Evolutionary conservation across 1,140 invertebrate species (phyloP).

Genomic region (Lethocerus indicus): DNA sequence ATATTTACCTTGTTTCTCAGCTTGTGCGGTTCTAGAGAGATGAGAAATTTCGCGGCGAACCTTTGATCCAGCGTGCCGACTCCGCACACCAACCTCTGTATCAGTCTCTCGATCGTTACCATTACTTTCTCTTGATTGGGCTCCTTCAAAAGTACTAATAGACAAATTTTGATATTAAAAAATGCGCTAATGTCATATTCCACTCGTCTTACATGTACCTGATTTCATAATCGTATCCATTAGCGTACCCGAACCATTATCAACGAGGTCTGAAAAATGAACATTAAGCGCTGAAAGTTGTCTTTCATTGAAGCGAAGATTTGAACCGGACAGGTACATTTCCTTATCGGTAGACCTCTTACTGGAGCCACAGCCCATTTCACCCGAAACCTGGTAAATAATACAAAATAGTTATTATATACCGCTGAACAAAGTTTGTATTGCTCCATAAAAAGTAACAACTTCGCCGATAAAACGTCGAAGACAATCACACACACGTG

Average conservation of each 20-base stretch:
- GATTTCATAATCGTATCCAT: not conserved
- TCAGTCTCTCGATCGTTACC: constrained; percentile 33
- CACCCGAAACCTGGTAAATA: too few relatives aligned
- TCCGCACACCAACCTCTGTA: constrained; percentile 42
- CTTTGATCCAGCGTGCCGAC: constrained; percentile 40
- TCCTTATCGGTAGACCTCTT: constrained; percentile 3
- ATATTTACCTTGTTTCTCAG: constrained; percentile 15
- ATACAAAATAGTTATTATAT: too few relatives aligned
- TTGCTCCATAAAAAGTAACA: too few relatives aligned
- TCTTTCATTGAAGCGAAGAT: constrained; percentile 7
- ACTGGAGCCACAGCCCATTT: constrained; percentile 15
- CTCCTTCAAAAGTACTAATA: constrained; percentile 8
- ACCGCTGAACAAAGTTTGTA: too few relatives aligned
- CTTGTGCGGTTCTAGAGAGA: constrained; percentile 29
- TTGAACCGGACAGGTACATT: constrained; percentile 11
- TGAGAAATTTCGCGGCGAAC: constrained; percentile 41
- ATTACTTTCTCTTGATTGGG: constrained; percentile 2
- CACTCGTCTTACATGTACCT: not conserved
- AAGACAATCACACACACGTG: too few relatives aligned
- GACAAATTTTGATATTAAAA: not conserved
- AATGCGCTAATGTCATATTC: not conserved
- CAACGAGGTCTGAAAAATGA: constrained; percentile 16
- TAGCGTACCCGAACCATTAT: constrained; percentile 11
- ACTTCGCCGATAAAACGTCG: too few relatives aligned
- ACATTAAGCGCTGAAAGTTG: constrained; percentile 14